A percentile compares a stretch with the other conserved stretches of the same genome.
These are phyloP conservation scores for Chrosomus eos DNA, from an alignment of 2,797 vertebrate species.

Conservation along the genomic window DNA sequence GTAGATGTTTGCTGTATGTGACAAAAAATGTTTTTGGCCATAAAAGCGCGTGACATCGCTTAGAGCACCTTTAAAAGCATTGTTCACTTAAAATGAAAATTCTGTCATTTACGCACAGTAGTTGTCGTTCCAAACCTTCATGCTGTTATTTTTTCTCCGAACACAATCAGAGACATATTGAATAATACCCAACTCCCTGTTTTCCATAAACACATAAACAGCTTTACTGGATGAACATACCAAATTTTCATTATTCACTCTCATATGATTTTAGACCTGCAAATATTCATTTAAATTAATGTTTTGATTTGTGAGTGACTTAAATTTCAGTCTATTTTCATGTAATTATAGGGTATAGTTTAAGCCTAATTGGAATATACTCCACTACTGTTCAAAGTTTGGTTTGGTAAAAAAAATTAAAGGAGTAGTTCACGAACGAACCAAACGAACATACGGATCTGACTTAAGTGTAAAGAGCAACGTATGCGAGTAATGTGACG, in stretches of 20 bases:
- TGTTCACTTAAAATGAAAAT: not conserved
- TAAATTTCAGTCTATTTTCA: conserved; percentile 16
- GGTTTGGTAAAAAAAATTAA: not conserved
- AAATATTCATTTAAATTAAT: not conserved
- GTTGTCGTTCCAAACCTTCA: not conserved
- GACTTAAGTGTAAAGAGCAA: no score
- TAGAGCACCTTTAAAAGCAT: no score
- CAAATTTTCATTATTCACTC: conserved; percentile 20
- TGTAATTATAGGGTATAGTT: not conserved
- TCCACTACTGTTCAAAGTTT: not conserved
- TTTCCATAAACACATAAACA: conserved; percentile 21
- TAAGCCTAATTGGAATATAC: not conserved
- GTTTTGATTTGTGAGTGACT: not conserved
- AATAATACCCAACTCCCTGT: conserved; percentile 7
- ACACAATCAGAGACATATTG: conserved; percentile 8
- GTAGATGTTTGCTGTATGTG: no score
- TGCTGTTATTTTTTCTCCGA: not conserved
- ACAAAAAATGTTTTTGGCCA: no score
- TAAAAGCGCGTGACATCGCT: no score
- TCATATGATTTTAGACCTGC: not conserved
- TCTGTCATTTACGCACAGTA: not conserved
- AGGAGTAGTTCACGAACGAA: no score
- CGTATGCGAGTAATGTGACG: no score
- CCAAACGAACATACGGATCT: no score
- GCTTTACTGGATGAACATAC: conserved; percentile 5